Evolutionary conservation across 2,797 vertebrate species (phyloP).

Genomic region (Gouania willdenowi): DNA sequence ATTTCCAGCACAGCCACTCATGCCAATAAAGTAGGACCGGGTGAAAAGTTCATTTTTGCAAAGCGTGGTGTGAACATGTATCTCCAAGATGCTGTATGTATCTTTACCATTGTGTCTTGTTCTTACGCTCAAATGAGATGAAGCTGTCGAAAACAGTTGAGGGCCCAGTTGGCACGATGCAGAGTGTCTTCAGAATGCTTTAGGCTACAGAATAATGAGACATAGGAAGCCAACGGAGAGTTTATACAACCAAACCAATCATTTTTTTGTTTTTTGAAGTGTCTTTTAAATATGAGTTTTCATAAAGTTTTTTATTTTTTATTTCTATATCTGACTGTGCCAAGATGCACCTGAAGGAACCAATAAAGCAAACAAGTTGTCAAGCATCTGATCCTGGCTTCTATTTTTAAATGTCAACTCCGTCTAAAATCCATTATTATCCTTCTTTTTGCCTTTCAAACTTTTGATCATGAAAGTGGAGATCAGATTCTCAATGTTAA

Average conservation of each 20-base stretch:
- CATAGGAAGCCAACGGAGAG: constrained; percentile 27
- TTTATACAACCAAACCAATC: constrained; percentile 20
- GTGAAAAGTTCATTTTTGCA: constrained; percentile 37
- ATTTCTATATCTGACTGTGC: neutral
- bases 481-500: neutral
- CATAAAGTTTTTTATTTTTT: neutral
- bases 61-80: constrained; percentile 10
- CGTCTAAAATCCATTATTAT: no score
- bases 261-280: constrained; percentile 23
- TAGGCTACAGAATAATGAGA: constrained; percentile 66
- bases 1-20: constrained; percentile 7
- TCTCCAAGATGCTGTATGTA: constrained; percentile 10
- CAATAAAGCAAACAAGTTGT: no score
- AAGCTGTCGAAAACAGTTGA: constrained; percentile 54
- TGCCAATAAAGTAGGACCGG: neutral
- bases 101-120: constrained; percentile 33
- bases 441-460: no score
- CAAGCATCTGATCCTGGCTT: no score
- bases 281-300: neutral
- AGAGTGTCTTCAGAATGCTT: constrained; percentile 40
- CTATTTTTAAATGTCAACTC: no score
- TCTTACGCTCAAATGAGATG: constrained; percentile 45
- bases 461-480: no score
- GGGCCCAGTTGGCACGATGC: constrained; percentile 49
- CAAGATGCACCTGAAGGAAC: no score